phyloP scores from a whole-genome alignment of 30 jellyfish, hydroid and myxozoan species.

The Aurelia sp. region DNA sequence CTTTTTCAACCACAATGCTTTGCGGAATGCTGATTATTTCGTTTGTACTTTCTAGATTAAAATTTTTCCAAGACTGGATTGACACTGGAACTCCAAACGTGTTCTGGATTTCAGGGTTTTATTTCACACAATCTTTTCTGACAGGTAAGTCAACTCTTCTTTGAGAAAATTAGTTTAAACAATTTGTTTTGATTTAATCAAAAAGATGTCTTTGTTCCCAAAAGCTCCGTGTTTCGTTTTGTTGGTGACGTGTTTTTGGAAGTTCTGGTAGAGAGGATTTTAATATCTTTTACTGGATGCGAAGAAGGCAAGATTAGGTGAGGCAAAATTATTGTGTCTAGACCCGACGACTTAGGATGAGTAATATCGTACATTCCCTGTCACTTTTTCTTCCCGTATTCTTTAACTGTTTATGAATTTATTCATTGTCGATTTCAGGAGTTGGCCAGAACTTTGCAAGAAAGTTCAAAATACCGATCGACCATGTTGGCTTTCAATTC shows the following conservation, averaged over 20 bases:
- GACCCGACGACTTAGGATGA: too few relatives aligned
- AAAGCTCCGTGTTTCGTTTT: too few relatives aligned
- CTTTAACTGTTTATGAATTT: neutral
- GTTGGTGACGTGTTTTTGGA: too few relatives aligned
- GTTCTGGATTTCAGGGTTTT: slow-evolving; percentile 96
- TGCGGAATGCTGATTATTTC: too few relatives aligned
- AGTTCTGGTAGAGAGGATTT: too few relatives aligned
- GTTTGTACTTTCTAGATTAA: slow-evolving; percentile 46
- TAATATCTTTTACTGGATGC: too few relatives aligned
- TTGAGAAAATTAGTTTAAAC: too few relatives aligned
- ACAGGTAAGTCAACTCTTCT: slow-evolving; percentile 70
- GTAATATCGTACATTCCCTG: neutral
- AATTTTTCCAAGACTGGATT: slow-evolving; percentile 94
- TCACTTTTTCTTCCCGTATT: neutral
- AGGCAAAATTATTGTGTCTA: too few relatives aligned
- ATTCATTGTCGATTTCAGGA: slow-evolving; percentile 47
- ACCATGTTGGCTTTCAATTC: slow-evolving; percentile 93
- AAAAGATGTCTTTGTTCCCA: too few relatives aligned
- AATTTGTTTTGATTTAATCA: too few relatives aligned
- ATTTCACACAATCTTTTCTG: slow-evolving; percentile 95
- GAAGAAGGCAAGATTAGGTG: too few relatives aligned
- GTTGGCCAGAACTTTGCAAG: slow-evolving; percentile 96
- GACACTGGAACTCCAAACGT: slow-evolving; percentile 96
- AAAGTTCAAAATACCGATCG: slow-evolving; percentile 87
- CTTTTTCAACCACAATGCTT: neutral